Evolutionary conservation across 35 echinoderm and acorn worm genomes (phyloP), one percentile per base, ranked within the genome.

Genomic region (Heliocidaris erythrogramma): DNA sequence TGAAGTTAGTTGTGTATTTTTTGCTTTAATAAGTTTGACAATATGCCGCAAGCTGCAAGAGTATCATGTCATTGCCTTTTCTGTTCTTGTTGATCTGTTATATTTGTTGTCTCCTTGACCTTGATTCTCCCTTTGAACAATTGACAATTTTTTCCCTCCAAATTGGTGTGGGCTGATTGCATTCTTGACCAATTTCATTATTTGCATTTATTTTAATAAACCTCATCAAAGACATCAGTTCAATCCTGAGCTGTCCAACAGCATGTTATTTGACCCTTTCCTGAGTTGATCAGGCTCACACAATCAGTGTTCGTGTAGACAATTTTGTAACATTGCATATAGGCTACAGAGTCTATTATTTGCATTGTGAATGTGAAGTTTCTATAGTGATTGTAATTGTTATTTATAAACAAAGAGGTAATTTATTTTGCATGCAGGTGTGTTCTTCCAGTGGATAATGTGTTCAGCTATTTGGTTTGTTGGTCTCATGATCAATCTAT

Each of bases 401-500:
- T 56, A 53, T 53, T 53, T 53, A 13, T 56, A 56, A 10, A 56
- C 52, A 56, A 24, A 86, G 29, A 17, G 12, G 18, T 31, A 31
- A 31, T 42, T 31, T 31, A 47, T 94, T 5, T 93, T 48, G 86
- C 49, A 94, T 86, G 1, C 59, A 99, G 98, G 98, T 49, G 96
- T 99, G 96, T 99, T 99, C 85, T 99, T 95, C 48, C 98, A 99
- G 85, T 99, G 98, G 98, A 94, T 99, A 24, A 94, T 94, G 52
- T 95, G 96, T 93, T 90, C 97, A 60, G 95, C 78, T 31, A 97
- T 97, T 24, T 99, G 98, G 98, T 30, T 85, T 29, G 95, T 96
- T 86, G 98, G 98, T 17, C 90, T 99, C 29, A 86, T 97, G 24
- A 93, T 99, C 11, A 90, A 99, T 60, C 86, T 99, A 0, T 27